phyloP scores from a whole-genome alignment of 2,888 invertebrate species.

The Heliconius charithonia region DNA sequence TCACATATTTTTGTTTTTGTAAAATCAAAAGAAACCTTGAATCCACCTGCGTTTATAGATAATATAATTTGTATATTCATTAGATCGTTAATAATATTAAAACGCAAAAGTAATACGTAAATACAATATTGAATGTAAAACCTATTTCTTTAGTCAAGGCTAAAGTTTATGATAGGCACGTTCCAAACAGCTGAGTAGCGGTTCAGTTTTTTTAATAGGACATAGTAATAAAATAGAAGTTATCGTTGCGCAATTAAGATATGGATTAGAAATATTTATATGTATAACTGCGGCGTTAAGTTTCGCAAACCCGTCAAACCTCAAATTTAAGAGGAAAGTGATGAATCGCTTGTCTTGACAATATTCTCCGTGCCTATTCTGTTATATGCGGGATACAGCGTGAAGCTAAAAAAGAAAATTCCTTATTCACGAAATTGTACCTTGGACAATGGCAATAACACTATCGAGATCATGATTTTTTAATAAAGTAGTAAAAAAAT shows the following conservation, averaged over 20 bases:
- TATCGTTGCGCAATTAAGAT: not conserved
- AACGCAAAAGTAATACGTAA: slow-evolving; percentile 21
- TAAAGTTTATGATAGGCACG: slow-evolving; percentile 16
- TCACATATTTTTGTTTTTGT: no score
- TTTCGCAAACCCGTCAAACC: not conserved
- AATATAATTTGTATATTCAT: slow-evolving; percentile 7
- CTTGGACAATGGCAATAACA: no score
- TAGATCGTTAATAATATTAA: slow-evolving; percentile 9
- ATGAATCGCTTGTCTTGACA: not conserved
- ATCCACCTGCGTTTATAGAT: not conserved
- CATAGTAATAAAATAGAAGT: not conserved
- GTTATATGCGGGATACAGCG: not conserved
- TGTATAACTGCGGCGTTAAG: not conserved
- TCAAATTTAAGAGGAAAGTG: not conserved
- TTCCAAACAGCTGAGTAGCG: not conserved
- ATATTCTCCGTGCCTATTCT: not conserved
- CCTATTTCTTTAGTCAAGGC: slow-evolving; percentile 7
- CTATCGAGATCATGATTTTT: no score
- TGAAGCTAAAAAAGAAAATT: not conserved
- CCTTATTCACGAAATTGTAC: not conserved
- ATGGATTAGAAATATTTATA: not conserved
- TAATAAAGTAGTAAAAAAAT: not conserved
- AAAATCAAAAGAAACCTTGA: slow-evolving; percentile 6
- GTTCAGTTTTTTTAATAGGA: not conserved
- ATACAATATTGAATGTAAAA: slow-evolving; percentile 6